Conservation (phyloP, 1,140 invertebrate genomes). For the Heliconius hewitsoni region DNA sequence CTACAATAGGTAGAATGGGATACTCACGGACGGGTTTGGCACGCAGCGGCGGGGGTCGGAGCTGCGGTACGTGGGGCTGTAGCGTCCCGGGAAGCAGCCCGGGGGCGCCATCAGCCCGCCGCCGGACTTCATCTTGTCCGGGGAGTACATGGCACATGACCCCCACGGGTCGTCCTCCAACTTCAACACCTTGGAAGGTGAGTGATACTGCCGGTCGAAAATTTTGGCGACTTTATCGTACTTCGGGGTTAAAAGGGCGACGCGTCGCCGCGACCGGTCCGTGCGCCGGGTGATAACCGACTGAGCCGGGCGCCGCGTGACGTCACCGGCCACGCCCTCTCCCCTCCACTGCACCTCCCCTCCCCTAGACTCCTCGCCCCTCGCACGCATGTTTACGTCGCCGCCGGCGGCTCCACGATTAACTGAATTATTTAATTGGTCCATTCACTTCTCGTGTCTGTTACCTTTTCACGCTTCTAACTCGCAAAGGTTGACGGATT, state of each 20-base stretch:
- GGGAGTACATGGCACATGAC: conserved; percentile 81
- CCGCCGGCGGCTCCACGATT: conserved; percentile 72
- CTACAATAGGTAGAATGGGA: neutral
- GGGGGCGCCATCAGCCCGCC: conserved; percentile 79
- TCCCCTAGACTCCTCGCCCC: conserved; percentile 33
- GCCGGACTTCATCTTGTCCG: conserved; percentile 80
- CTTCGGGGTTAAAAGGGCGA: conserved; percentile 64
- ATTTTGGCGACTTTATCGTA: conserved; percentile 78
- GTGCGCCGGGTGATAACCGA: conserved; percentile 71
- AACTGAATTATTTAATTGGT: conserved; percentile 80
- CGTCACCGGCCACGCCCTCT: conserved; percentile 75
- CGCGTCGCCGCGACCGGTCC: conserved; percentile 68
- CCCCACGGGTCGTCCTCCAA: conserved; percentile 81
- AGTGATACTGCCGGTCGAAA: conserved; percentile 82
- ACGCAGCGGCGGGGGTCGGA: conserved; percentile 76
- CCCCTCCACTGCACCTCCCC: conserved; percentile 50
- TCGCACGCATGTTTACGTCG: conserved; percentile 76
- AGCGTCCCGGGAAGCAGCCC: conserved; percentile 78
- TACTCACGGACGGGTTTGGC: conserved; percentile 79
- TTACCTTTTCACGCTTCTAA: conserved; percentile 75
- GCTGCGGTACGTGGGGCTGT: conserved; percentile 79
- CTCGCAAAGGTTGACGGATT: conserved; percentile 71
- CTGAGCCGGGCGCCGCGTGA: conserved; percentile 62
- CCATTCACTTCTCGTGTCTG: conserved; percentile 75
- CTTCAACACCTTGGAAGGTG: conserved; percentile 81